Conservation (phyloP, 2,888 invertebrate species). For the Eupeodes luniger region DNA sequence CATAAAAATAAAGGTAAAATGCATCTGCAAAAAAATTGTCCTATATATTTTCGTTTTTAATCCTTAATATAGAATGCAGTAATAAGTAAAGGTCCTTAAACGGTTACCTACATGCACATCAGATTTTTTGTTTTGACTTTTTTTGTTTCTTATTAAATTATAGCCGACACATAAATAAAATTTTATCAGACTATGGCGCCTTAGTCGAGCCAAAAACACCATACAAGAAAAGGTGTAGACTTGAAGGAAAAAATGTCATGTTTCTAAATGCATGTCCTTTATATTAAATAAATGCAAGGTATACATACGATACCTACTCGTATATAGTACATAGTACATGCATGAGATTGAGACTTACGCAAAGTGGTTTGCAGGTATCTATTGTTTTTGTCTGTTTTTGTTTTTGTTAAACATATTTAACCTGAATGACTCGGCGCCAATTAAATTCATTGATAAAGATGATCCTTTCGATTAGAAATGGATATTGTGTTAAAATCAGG, state of each 20-base stretch:
- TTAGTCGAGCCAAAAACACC: neutral
- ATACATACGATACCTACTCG: conserved; percentile 15
- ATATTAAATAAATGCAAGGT: neutral
- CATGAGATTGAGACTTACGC: conserved; percentile 10
- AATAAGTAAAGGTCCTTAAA: conserved; percentile 6
- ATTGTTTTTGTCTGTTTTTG: neutral
- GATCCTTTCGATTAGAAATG: conserved; percentile 69
- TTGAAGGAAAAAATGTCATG: conserved; percentile 46
- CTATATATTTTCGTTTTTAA: conserved; percentile 11
- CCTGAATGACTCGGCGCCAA: conserved; percentile 50
- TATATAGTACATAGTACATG: neutral
- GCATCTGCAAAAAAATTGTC: conserved; percentile 50
- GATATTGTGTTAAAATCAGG: conserved; percentile 57
- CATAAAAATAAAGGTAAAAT: conserved; percentile 25
- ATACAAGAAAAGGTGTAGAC: neutral
- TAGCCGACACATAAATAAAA: conserved; percentile 74
- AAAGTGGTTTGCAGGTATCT: conserved; percentile 36
- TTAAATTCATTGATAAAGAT: conserved; percentile 70
- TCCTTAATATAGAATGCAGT: neutral
- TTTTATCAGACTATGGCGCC: conserved; percentile 75
- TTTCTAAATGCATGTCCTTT: conserved; percentile 42
- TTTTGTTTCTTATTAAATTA: conserved; percentile 68
- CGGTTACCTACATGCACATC: conserved; percentile 1
- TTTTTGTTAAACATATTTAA: conserved; percentile 6
- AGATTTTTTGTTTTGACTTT: conserved; percentile 4